These are phyloP conservation scores for Schizopygopsis pylzovi DNA, from an alignment of 2,797 vertebrate genomes.

Conservation along the genomic window DNA sequence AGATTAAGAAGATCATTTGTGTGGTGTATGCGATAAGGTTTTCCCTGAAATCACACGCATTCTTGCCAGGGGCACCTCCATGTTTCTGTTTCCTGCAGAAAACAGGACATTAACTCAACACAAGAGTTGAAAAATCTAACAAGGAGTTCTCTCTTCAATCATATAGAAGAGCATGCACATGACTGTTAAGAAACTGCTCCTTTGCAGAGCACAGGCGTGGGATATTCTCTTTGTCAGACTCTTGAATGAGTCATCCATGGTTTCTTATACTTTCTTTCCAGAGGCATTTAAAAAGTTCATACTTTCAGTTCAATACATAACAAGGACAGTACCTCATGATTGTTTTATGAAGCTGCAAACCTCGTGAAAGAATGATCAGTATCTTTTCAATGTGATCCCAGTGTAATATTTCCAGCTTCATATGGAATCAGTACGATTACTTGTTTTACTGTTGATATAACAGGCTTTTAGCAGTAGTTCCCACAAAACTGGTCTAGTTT, in stretches of 20 bases:
- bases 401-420: slow-evolving; percentile 4
- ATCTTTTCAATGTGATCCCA: slow-evolving; percentile 2
- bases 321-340: slow-evolving; percentile 9
- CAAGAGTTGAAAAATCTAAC: slow-evolving; percentile 10
- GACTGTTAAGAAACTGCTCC: slow-evolving; percentile 33
- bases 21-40: not conserved
- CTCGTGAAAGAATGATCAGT: slow-evolving; percentile 9
- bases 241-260: slow-evolving; percentile 35
- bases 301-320: not conserved
- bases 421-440: not conserved
- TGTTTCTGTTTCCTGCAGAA: slow-evolving; percentile 10
- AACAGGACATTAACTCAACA: not conserved
- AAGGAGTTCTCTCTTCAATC: not conserved
- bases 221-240: slow-evolving; percentile 22
- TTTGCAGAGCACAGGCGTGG: slow-evolving; percentile 15
- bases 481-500: not conserved
- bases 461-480: not conserved
- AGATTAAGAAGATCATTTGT: slow-evolving; percentile 11
- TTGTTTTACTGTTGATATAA: not conserved
- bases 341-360: slow-evolving; percentile 5
- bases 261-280: slow-evolving; percentile 26
- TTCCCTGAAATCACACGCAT: slow-evolving; percentile 19
- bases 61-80: slow-evolving; percentile 6
- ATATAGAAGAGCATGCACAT: slow-evolving; percentile 12
- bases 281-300: slow-evolving; percentile 18